Conservation (phyloP, 2,888 invertebrate genomes). For the Acanthosepion lycidas region DNA sequence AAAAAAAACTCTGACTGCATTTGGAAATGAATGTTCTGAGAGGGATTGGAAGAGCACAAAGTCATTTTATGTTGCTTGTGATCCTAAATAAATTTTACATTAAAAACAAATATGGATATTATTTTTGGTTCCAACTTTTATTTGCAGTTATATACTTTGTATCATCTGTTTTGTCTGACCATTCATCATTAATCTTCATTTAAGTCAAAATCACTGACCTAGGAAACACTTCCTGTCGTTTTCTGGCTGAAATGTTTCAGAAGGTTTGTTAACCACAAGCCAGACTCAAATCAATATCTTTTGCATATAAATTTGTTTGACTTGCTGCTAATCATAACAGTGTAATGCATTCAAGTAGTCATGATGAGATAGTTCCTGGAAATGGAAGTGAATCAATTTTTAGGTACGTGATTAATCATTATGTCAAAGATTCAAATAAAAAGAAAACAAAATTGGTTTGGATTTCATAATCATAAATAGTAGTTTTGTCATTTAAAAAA, state of each 20-base stretch:
- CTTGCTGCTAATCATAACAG: neutral
- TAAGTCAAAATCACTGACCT: neutral
- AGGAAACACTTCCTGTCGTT: neutral
- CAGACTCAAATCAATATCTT: constrained; percentile 24
- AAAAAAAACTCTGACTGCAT: neutral
- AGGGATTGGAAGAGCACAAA: neutral
- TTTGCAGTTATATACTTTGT: neutral
- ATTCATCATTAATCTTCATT: neutral
- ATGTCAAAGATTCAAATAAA: neutral
- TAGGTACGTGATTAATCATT: neutral
- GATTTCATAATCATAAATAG: neutral
- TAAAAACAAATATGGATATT: neutral
- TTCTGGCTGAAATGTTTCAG: constrained; percentile 11
- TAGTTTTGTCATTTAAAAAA: neutral
- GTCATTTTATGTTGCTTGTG: neutral
- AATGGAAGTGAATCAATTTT: neutral
- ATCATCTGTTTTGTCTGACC: neutral
- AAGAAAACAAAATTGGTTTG: neutral
- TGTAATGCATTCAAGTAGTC: neutral
- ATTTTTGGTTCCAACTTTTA: neutral
- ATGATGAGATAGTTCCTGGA: neutral
- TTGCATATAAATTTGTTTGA: neutral
- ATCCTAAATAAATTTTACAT: neutral
- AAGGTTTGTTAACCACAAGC: constrained; percentile 6
- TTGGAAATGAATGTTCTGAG: neutral